Base-by-base conservation (phyloP, 2,888 invertebrate genomes). In the Ormyrus rosae region DNA sequence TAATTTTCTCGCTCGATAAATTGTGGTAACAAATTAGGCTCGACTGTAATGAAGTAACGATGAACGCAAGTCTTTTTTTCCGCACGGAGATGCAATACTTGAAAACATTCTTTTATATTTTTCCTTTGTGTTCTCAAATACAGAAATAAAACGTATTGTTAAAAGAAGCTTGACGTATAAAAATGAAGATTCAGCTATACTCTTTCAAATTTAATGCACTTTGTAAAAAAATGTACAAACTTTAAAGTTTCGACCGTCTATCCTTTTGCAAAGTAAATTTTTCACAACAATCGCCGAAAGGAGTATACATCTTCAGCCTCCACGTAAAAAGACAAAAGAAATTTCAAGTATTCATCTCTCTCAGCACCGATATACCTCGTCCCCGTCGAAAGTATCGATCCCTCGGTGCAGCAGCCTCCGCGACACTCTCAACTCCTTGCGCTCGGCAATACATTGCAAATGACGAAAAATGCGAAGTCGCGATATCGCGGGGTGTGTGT, bases 11-110 rank as follows among this genome's bases (percentile, higher is more conserved):
- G 5, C 61, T 51, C 46, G 51, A 65, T 56, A 74, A 50, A 73
- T 48, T n/a, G 19, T 11, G 64, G 48, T 64, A 13, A 64, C 11
- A 53, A 76, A 68, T 68, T 76, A 68, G 75, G 68, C 76, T 68
- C 51, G 13, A 34, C 34, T 58, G 50, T 11, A 50, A n/a, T 60
- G 58, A 65, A 72, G 7, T 63, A 51, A 51, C 34, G 10, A n/a
- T 2, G 8, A 13, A 46, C 53, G 46, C n/a, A 11, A 55, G 5
- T 56, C 68, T 34, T 34, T 34, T 34, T 34, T 4, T 34, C n/a
- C n/a, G 6, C 46, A 45, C 3, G 4, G 8, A 60, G 10, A 61
- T 61, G 51, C 8, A 46, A 19, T 46, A 46, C n/a, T 34, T 10
- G 13, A 63, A 51, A n/a, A 45, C 46, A 53, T 63, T 45, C 45